Base-by-base conservation (phyloP, 2,113 vertebrate species). In the Sterna hirundo region DNA sequence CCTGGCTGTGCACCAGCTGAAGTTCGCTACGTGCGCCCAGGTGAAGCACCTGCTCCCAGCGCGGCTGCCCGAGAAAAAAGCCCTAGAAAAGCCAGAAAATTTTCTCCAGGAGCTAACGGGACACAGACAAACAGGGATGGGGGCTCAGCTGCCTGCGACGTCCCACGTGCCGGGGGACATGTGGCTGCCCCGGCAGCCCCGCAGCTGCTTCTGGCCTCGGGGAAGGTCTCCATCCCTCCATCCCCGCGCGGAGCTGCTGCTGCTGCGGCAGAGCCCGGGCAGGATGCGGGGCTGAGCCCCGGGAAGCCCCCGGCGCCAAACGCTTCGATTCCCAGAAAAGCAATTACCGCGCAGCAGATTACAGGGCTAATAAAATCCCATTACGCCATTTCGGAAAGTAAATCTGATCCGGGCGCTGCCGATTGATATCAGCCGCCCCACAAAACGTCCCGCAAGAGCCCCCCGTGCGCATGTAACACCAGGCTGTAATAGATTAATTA, bases 351-450 rank as follows among this genome's bases (percentile, higher is more conserved):
- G 27, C 87, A 85, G 91, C 83, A 78, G 93, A 95, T 94, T 86
- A 94, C 61, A 58, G 92, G 90, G 91, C 86, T 93, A 97, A 97
- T 88, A 85, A 96, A 96, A 96, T 96, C 93, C 96, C 91, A 96
- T 97, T 93, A 89, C 44, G 51, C 92, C 97, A 96, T 97, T 96
- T 96, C 27, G 1, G 93, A 95, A 94, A 89, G 96, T 86, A 95
- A 94, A 97, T 94, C 90, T 92, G 95, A 97, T 96, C 91, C 61
- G 46, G 91, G 91, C 2, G 8, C 88, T 94, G 96, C 92, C 87
- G 42, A 83, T 83, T 93, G 92, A 47, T 93, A 94, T 94, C 71
- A 71, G 77, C 74, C 27, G 3, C 61, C 80, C 96, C 93, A 81
- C 85, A 65, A 38, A 87, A 71, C 14, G 46, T 94, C 90, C 95